Conservation (phyloP, 2,797 vertebrate species). For the Nannoperca australis region DNA sequence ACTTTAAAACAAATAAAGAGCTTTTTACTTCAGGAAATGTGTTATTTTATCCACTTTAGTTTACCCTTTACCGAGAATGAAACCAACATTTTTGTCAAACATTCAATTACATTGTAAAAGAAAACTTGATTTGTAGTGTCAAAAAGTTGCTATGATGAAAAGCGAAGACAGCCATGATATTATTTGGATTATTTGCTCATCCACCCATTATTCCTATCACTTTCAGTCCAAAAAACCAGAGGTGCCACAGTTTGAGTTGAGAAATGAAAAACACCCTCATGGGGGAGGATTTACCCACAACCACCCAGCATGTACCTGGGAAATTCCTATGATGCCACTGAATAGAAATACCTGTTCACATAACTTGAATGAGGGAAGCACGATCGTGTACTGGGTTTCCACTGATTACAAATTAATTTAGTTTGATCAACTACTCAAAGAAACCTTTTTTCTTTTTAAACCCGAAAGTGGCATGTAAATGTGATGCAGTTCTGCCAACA, state of each 20-base stretch:
- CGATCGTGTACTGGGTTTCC: neutral
- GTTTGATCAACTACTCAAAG: neutral
- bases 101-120: neutral
- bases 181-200: neutral
- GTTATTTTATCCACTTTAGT: neutral
- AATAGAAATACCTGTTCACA: conserved; percentile 33
- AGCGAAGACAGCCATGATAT: neutral
- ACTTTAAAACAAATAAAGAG: conserved; percentile 32
- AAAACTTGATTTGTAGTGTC: neutral
- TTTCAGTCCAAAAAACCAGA: conserved; percentile 2
- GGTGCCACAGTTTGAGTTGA: neutral
- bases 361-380: neutral
- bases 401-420: neutral
- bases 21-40: neutral
- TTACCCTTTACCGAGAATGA: neutral
- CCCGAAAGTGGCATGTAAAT: neutral
- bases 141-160: neutral
- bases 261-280: conserved; percentile 14
- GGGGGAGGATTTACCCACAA: conserved; percentile 18
- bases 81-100: neutral
- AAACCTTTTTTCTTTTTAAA: neutral
- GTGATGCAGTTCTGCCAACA: neutral
- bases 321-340: conserved; percentile 42
- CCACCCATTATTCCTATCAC: neutral
- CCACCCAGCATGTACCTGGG: conserved; percentile 15